Conservation (phyloP, 2,888 invertebrate genomes). For the Agrilus mali region DNA sequence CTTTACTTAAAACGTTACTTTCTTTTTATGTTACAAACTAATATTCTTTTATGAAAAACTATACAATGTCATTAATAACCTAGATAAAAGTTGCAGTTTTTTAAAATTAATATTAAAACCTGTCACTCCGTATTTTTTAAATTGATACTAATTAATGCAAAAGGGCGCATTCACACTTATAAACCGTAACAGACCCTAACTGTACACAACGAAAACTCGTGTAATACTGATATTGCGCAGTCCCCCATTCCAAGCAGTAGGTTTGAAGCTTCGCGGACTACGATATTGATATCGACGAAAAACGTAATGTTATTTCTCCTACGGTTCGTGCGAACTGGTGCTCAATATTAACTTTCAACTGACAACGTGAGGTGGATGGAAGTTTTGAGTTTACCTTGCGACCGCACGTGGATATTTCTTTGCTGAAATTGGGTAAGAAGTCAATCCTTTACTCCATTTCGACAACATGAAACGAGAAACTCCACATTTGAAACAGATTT, state of each 20-base stretch:
- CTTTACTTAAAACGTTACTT: too few relatives aligned
- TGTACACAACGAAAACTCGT: slow-evolving; percentile 16
- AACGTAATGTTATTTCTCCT: background rate
- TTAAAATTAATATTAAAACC: too few relatives aligned
- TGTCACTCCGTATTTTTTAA: too few relatives aligned
- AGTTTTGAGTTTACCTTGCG: slow-evolving; percentile 22
- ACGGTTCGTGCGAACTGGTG: background rate
- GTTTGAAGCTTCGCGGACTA: slow-evolving; percentile 25
- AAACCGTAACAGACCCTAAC: too few relatives aligned
- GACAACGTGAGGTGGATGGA: slow-evolving; percentile 24
- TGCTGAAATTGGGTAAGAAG: slow-evolving; percentile 14
- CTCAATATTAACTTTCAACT: slow-evolving; percentile 22
- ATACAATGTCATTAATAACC: too few relatives aligned
- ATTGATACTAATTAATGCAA: background rate
- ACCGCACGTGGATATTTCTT: slow-evolving; percentile 22
- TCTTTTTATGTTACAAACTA: too few relatives aligned
- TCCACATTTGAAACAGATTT: slow-evolving; percentile 23
- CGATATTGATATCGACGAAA: slow-evolving; percentile 17
- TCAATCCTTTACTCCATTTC: slow-evolving; percentile 25
- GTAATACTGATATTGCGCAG: slow-evolving; percentile 19
- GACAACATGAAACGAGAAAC: slow-evolving; percentile 26
- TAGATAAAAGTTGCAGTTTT: too few relatives aligned
- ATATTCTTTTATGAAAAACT: too few relatives aligned
- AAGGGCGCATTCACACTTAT: slow-evolving; percentile 10
- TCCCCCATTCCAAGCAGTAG: slow-evolving; percentile 15